Base-by-base conservation (phyloP, 2,888 invertebrate species). In the Stegana nigrithorax region DNA sequence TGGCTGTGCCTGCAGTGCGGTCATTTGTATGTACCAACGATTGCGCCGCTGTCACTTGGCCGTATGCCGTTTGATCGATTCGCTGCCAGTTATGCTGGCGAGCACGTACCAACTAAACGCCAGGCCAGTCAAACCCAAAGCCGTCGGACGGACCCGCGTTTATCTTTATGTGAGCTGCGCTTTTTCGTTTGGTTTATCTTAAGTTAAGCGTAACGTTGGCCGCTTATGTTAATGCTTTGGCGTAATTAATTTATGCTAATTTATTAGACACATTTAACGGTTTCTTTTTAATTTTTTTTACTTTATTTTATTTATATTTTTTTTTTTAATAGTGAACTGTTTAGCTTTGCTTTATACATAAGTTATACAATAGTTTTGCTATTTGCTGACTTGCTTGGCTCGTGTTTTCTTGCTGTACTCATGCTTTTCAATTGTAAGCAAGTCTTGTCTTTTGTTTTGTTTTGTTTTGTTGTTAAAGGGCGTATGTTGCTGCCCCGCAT, bases 241-340 rank as follows among this genome's bases (percentile, higher is more conserved):
- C 14, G 21, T 12, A 25, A 50, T 50, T 50, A 50, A 50, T 10
- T 50, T 50, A 50, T 50, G 47, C n/a, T n/a, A n/a, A n/a, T n/a
- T n/a, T n/a, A n/a, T n/a, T n/a, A n/a, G n/a, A n/a, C n/a, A n/a
- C n/a, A n/a, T n/a, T n/a, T n/a, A n/a, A n/a, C n/a, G n/a, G n/a
- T n/a, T n/a, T n/a, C n/a, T n/a, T n/a, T n/a, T n/a, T n/a, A 39
- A 12, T 12, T 39, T 1, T 39, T 39, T 39, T 39, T 39, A 10
- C 14, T 39, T 39, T n/a, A n/a, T n/a, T 39, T 5, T 39, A 39
- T 39, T 39, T 39, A 4, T 39, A 39, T 12, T 39, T 39, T 29
- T 29, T 29, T 7, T 29, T 6, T 29, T 29, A 7, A 29, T 6
- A 7, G 6, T 10, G 29, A 6, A 29, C 10, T 29, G 6, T 10